Percentiles rank a stretch among this genome's conserved stretches.
These are phyloP conservation scores for Stictocephala bisonia DNA, from an alignment of 2,888 invertebrate genomes.

Conservation along the genomic window DNA sequence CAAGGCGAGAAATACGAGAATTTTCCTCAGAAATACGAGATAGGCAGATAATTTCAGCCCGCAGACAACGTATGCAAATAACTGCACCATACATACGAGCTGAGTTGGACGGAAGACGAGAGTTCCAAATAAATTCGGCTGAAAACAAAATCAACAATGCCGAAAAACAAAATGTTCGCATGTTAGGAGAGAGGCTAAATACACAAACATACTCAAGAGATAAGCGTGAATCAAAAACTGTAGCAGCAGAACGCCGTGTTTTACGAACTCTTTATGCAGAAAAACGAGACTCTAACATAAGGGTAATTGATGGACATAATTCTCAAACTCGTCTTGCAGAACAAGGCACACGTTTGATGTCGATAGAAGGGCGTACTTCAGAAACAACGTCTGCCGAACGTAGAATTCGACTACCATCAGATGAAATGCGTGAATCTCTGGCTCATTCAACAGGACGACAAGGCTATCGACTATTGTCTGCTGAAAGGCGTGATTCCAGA, in stretches of 20 bases:
- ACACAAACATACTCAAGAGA: too few species aligned
- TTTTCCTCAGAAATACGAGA: constrained; percentile 6
- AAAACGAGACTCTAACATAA: too few species aligned
- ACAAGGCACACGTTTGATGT: background rate
- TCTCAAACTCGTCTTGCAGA: too few species aligned
- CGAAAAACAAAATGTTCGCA: background rate
- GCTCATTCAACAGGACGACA: background rate
- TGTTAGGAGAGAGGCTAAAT: background rate
- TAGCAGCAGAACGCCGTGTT: background rate
- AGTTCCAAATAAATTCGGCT: background rate
- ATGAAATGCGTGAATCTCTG: background rate
- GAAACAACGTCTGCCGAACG: background rate
- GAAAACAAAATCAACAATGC: background rate
- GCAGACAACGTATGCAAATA: background rate
- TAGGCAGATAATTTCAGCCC: background rate
- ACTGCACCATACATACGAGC: background rate
- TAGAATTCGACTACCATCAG: background rate
- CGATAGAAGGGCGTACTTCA: constrained; percentile 4
- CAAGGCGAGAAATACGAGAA: too few species aligned
- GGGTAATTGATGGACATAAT: background rate
- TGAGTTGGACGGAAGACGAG: background rate
- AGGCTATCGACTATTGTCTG: background rate
- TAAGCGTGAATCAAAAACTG: background rate
- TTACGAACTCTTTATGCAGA: background rate
- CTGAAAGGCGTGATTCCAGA: constrained; percentile 6